Evolutionary conservation across 2,797 vertebrate genomes (phyloP), one percentile per base, ranked within the genome.

Genomic region (Apogon talboti): DNA sequence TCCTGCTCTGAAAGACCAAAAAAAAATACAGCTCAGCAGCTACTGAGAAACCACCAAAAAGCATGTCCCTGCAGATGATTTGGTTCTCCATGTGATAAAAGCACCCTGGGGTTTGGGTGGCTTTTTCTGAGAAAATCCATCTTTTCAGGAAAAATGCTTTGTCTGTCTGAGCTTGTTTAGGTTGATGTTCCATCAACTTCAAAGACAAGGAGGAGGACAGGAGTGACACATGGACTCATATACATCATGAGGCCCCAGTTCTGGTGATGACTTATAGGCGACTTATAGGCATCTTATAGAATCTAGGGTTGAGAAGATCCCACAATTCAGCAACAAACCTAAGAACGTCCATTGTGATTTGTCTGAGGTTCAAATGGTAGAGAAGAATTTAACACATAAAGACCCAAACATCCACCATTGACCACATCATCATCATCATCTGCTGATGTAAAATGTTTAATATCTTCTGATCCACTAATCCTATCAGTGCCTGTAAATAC

Each of bases 101-200:
- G 54, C 12, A 18, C 43, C 21, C 47, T 4, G 42, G 3, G 38
- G 47, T 16, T 66, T 37, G 24, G 28, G 28, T 66, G 28, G 16
- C 11, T 72, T 69, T 55, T 47, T 33, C n/a, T n/a, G n/a, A 24
- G 48, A 48, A 78, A 75, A 74, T 58, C 62, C 15, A 59, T 72
- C 63, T 78, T 81, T 78, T 74, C 57, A 56, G 40, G 33, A 41
- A 68, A 50, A 47, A 33, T 38, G 35, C 68, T 71, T 81, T 83
- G 80, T 87, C 65, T 65, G 33, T 48, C 19, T 71, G 67, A 74
- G 62, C 50, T 53, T 76, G 63, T 81, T 76, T 16, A 78, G 71
- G 57, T 82, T 2, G 2, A 40, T 66, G 44, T 45, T 48, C 11
- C 18, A n/a, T 15, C 40, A 43, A 18, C 44, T 41, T 12, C 50